Percentiles rank a stretch among this genome's conserved stretches.
Conservation (phyloP, 2,888 invertebrate genomes). For the Pammene aurita region DNA sequence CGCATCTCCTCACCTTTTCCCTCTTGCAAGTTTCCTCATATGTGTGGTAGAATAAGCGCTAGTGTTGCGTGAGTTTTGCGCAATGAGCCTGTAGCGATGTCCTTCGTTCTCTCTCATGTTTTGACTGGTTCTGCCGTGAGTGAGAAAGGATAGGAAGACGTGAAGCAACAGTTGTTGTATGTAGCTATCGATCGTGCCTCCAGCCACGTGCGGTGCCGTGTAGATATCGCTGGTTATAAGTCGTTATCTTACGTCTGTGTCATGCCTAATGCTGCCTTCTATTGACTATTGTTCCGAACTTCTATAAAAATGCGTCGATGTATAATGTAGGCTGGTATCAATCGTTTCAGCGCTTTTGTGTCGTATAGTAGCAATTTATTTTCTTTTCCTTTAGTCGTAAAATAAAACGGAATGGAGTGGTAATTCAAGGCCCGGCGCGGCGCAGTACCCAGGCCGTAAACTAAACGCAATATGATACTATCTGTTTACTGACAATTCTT, state of each 20-base stretch:
- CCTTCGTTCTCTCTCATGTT: conserved; percentile 60
- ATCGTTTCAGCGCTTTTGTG: conserved; percentile 7
- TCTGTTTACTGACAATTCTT: neutral
- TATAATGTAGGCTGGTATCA: neutral
- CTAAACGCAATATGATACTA: conserved; percentile 24
- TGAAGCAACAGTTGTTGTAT: conserved; percentile 80
- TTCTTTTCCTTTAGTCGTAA: conserved; percentile 58
- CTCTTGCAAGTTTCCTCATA: conserved; percentile 41
- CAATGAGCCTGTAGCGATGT: conserved; percentile 65
- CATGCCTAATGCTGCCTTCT: conserved; percentile 9
- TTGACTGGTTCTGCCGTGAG: conserved; percentile 39
- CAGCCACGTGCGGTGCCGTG: conserved; percentile 69
- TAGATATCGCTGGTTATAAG: conserved; percentile 8
- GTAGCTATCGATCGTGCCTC: conserved; percentile 70
- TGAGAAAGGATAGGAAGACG: conserved; percentile 55
- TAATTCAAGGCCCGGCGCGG: conserved; percentile 46
- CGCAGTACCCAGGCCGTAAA: conserved; percentile 48
- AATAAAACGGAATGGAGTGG: conserved; percentile 59
- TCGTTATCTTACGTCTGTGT: conserved; percentile 13
- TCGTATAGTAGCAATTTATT: conserved; percentile 56
- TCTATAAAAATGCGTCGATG: neutral
- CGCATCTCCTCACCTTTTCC: conserved; percentile 69
- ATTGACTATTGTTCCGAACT: neutral
- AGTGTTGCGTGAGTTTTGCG: conserved; percentile 75
- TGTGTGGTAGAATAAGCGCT: conserved; percentile 54